Evolutionary conservation across 2,888 invertebrate genomes (phyloP).

Genomic region (Iphiclides podalirius): DNA sequence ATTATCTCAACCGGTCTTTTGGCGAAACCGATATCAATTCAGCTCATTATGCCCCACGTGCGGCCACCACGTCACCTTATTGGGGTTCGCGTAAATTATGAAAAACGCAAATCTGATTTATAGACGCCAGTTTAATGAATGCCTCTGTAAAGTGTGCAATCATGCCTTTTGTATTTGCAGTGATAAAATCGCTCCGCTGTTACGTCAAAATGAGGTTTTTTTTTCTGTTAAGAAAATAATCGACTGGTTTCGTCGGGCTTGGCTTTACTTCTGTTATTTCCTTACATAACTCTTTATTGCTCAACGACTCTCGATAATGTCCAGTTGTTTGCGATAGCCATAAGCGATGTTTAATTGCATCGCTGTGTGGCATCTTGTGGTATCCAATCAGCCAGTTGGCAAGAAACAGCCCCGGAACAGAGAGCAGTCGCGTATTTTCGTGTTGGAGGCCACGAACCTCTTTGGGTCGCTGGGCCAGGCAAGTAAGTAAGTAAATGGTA

Average conservation of each 20-base stretch:
- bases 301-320: too few relatives aligned
- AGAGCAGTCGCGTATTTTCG: too few relatives aligned
- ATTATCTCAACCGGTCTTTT: slow-evolving; percentile 6
- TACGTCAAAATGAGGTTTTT: neutral
- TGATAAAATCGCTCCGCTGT: slow-evolving; percentile 1
- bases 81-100: slow-evolving; percentile 7
- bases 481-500: too few relatives aligned
- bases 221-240: neutral
- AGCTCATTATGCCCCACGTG: neutral
- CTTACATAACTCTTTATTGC: neutral
- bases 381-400: too few relatives aligned
- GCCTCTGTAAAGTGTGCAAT: slow-evolving; percentile 13
- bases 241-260: neutral
- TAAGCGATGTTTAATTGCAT: too few relatives aligned
- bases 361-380: too few relatives aligned
- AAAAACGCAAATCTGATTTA: slow-evolving; percentile 11
- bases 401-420: too few relatives aligned
- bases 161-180: slow-evolving; percentile 7
- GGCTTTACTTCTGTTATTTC: neutral
- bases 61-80: slow-evolving; percentile 6
- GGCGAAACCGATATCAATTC: slow-evolving; percentile 5
- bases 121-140: slow-evolving; percentile 12
- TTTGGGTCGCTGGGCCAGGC: too few relatives aligned
- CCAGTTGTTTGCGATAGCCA: too few relatives aligned
- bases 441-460: too few relatives aligned